Evolutionary conservation across 2,113 vertebrate genomes (phyloP).

Genomic region (Notothenia rossii): DNA sequence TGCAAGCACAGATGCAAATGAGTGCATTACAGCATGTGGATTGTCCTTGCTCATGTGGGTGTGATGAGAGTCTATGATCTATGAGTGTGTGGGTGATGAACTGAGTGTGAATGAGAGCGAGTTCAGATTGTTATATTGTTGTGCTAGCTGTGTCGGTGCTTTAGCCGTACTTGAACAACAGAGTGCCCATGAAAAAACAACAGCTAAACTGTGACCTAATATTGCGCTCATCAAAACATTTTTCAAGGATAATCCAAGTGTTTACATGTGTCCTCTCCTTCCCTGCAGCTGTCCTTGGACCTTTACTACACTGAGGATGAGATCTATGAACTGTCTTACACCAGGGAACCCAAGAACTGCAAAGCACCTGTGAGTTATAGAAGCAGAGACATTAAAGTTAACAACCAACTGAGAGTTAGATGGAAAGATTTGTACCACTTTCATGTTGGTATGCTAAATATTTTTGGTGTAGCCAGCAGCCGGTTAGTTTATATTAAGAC

Average conservation of each 20-base stretch:
- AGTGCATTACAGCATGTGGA: constrained; percentile 53
- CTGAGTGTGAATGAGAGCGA: constrained; percentile 72
- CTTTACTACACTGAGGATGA: constrained; percentile 97
- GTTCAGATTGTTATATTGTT: constrained; percentile 72
- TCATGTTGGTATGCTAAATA: neutral
- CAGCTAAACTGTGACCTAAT: constrained; percentile 52
- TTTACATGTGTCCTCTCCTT: constrained; percentile 16
- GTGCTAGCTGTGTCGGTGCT: constrained; percentile 45
- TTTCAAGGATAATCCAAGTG: constrained; percentile 53
- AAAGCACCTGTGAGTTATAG: constrained; percentile 88
- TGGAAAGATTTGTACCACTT: neutral
- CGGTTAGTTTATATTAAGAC: neutral
- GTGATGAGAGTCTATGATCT: constrained; percentile 75
- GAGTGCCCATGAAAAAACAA: constrained; percentile 66
- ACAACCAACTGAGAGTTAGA: neutral
- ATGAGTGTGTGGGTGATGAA: constrained; percentile 75
- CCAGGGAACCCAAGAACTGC: constrained; percentile 92
- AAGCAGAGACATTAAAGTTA: constrained; percentile 11
- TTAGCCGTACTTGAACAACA: constrained; percentile 52
- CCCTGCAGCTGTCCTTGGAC: constrained; percentile 91
- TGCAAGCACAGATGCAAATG: constrained; percentile 68
- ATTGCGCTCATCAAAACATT: constrained; percentile 47
- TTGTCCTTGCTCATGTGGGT: constrained; percentile 67
- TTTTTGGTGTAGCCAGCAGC: neutral
- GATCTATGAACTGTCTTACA: constrained; percentile 96